A percentile compares a stretch with the other conserved stretches of the same genome.
Conservation (phyloP, 2,888 invertebrate genomes). For the Patella depressa region DNA sequence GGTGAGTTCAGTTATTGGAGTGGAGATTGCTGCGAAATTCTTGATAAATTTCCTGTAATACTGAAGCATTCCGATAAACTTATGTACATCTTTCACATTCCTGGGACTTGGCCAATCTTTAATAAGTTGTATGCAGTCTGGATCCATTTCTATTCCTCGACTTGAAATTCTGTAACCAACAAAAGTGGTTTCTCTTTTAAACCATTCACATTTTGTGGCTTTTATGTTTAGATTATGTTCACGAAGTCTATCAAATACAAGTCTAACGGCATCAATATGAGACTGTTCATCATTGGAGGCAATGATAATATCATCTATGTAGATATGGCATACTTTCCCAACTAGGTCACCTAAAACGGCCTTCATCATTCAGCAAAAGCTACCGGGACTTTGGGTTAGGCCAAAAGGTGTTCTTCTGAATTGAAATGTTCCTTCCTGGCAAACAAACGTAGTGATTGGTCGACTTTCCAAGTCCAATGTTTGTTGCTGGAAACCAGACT, state of each 20-base stretch:
- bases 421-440: neutral
- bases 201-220: neutral
- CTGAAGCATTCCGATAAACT: neutral
- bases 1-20: neutral
- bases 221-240: neutral
- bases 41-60: neutral
- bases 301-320: neutral
- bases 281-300: neutral
- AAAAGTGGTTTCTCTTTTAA: neutral
- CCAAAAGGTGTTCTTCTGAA: neutral
- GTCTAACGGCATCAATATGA: neutral
- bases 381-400: neutral
- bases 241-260: neutral
- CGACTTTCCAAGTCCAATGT: neutral
- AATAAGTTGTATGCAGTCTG: neutral
- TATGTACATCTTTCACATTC: neutral
- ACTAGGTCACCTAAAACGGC: neutral
- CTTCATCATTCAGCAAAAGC: neutral
- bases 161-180: neutral
- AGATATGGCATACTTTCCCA: neutral
- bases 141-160: neutral
- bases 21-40: neutral
- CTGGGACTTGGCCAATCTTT: constrained; percentile 3
- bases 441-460: neutral
- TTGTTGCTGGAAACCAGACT: constrained; percentile 1